Base-by-base conservation (phyloP, 2,797 vertebrate species). In the Zalophus californianus region DNA sequence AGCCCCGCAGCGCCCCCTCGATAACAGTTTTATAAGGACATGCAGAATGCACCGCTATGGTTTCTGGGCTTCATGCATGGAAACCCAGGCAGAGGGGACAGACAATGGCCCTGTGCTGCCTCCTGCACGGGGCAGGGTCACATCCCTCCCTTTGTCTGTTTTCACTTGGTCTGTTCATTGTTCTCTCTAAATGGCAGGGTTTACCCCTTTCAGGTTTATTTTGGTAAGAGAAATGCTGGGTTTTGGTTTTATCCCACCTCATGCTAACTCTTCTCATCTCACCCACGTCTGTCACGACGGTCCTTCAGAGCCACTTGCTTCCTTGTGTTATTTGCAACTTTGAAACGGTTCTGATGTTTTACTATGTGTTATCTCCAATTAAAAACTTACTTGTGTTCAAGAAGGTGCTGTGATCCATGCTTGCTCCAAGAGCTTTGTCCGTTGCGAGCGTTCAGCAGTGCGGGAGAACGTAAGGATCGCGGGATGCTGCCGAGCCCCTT, bases 111-210 rank as follows among this genome's bases (percentile, higher is more conserved):
- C 68, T 6, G 35, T 1, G 20, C 11, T 2, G 21, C 35, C 20
- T 68, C 20, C 68, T 2, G 1, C 35, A 6, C 1, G 10, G n/a
- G 0, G 5, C 5, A 3, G 5, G n/a, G 35, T 23, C 21, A 0
- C 4, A 20, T 13, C 68, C 20, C 11, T 13, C 68, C 20, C 11
- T 6, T 38, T 13, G 20, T 70, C 68, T 23, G 68, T 3, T 23
- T 66, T 10, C 32, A 68, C n/a, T 68, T 8, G 2, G 32, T 68
- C 64, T 38, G 68, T 23, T 38, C 10, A 6, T 13, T 38, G 38
- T 70, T 11, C 66, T 70, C 66, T 70, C 35, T 38, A 23, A 23
- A 70, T 23, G 2, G 9, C 10, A 23, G 35, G 3, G 68, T 38
- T 23, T 70, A 6, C 35, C 21, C 35, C 68, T 70, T 38, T 13